A percentile compares a stretch with the other conserved stretches of the same genome.
Evolutionary conservation across 2,113 vertebrate species (phyloP).

Genomic region (Mus pahari): DNA sequence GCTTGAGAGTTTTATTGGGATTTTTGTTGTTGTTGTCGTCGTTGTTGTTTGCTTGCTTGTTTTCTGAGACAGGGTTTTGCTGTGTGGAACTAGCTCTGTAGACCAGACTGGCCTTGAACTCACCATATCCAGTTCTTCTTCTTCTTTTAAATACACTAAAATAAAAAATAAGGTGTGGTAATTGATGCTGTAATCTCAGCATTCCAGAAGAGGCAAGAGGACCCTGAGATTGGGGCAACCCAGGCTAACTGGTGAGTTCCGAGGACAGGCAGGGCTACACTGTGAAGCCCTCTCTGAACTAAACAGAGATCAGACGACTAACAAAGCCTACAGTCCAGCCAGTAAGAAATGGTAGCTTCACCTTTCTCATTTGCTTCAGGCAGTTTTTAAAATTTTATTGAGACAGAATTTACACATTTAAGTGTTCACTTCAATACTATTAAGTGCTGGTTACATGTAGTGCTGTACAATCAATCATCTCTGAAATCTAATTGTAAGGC

Average conservation of each 20-base stretch:
- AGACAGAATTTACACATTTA: slow-evolving; percentile 54
- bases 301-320: not conserved
- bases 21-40: too few relatives aligned
- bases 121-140: not conserved
- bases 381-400: slow-evolving; percentile 70
- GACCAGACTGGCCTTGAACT: not conserved
- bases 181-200: not conserved
- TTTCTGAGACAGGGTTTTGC: not conserved
- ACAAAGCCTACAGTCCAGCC: slow-evolving; percentile 47
- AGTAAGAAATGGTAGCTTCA: slow-evolving; percentile 35
- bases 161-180: not conserved
- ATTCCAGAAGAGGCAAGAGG: not conserved
- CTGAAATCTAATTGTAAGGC: slow-evolving; percentile 41
- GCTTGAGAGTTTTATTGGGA: not conserved
- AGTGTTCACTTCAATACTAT: slow-evolving; percentile 32
- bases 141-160: slow-evolving; percentile 42
- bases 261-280: not conserved
- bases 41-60: not conserved
- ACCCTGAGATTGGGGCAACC: not conserved
- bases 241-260: not conserved
- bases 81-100: not conserved
- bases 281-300: not conserved
- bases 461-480: slow-evolving; percentile 9
- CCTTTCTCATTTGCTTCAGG: slow-evolving; percentile 60
- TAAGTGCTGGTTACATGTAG: slow-evolving; percentile 17